Percentiles rank a stretch among this genome's conserved stretches.
These are phyloP conservation scores for Nemapogon koenigi DNA, from an alignment of 2,888 invertebrate genomes.

Conservation along the genomic window DNA sequence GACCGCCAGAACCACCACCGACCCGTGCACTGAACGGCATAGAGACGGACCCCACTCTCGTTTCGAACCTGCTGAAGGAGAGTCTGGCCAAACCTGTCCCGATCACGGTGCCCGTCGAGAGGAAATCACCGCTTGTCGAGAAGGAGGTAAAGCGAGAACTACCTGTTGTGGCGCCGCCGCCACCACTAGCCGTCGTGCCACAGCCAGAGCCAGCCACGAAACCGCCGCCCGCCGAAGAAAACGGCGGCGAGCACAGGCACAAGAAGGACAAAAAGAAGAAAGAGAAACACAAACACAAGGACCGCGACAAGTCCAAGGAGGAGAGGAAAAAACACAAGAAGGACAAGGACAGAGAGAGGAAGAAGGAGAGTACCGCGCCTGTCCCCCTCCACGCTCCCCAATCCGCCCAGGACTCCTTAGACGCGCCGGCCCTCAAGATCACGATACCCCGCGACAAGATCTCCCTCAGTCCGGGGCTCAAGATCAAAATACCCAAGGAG, in stretches of 20 bases:
- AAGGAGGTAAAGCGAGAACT: constrained; percentile 17
- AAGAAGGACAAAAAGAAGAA: constrained; percentile 78
- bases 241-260: constrained; percentile 42
- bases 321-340: constrained; percentile 78
- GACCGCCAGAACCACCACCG: constrained; percentile 25
- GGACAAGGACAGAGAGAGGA: constrained; percentile 59
- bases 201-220: constrained; percentile 18
- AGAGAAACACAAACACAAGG: constrained; percentile 81
- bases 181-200: constrained; percentile 22
- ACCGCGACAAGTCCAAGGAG: constrained; percentile 74
- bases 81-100: constrained; percentile 59
- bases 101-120: constrained; percentile 46
- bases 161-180: constrained; percentile 25
- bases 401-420: constrained; percentile 17
- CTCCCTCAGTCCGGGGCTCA: constrained; percentile 63
- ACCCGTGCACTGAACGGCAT: constrained; percentile 65
- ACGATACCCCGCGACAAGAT: constrained; percentile 53
- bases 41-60: constrained; percentile 74
- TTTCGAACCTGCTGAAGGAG: constrained; percentile 74
- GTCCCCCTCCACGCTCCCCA: constrained; percentile 15
- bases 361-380: constrained; percentile 30
- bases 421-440: constrained; percentile 40
- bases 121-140: constrained; percentile 30
- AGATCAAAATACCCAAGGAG: constrained; percentile 84
- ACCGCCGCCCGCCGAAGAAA: constrained; percentile 19